Conservation (phyloP, 1,140 invertebrate species). For the Galleria mellonella region DNA sequence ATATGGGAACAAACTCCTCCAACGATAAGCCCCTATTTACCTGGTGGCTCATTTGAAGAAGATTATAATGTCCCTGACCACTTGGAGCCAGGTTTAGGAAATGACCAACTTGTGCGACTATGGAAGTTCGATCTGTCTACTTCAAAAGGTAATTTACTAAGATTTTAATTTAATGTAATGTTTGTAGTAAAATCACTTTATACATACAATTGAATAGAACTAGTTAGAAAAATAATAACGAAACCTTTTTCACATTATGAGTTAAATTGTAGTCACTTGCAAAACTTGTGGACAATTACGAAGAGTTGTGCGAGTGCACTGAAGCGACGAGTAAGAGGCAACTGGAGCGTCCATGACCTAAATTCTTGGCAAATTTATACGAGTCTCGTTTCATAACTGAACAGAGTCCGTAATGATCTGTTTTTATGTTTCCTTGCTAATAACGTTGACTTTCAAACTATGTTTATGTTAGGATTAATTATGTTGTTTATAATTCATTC, state of each 20-base stretch:
- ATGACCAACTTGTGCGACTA: slow-evolving; percentile 84
- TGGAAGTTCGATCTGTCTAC: slow-evolving; percentile 80
- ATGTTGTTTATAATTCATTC: no score
- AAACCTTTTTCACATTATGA: neutral
- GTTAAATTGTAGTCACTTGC: neutral
- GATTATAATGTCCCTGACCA: slow-evolving; percentile 84
- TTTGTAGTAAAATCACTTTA: no score
- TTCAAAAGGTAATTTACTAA: slow-evolving; percentile 63
- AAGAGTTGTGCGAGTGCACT: slow-evolving; percentile 40
- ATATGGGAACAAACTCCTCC: slow-evolving; percentile 88
- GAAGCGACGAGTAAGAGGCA: slow-evolving; percentile 51
- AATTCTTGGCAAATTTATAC: slow-evolving; percentile 46
- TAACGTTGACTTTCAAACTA: neutral
- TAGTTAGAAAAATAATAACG: neutral
- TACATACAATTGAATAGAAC: no score
- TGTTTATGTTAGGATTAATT: neutral
- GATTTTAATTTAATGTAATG: neutral
- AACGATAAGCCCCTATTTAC: slow-evolving; percentile 87
- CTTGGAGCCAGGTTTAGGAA: slow-evolving; percentile 89
- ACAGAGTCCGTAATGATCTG: slow-evolving; percentile 25
- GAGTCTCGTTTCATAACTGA: slow-evolving; percentile 37
- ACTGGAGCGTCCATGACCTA: slow-evolving; percentile 46
- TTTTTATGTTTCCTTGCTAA: slow-evolving; percentile 15
- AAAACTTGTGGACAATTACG: slow-evolving; percentile 24
- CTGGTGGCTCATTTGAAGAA: slow-evolving; percentile 84